Evolutionary conservation across 2,888 invertebrate genomes (phyloP), one percentile per base, ranked within the genome.

Genomic region (Chorisops tibialis): DNA sequence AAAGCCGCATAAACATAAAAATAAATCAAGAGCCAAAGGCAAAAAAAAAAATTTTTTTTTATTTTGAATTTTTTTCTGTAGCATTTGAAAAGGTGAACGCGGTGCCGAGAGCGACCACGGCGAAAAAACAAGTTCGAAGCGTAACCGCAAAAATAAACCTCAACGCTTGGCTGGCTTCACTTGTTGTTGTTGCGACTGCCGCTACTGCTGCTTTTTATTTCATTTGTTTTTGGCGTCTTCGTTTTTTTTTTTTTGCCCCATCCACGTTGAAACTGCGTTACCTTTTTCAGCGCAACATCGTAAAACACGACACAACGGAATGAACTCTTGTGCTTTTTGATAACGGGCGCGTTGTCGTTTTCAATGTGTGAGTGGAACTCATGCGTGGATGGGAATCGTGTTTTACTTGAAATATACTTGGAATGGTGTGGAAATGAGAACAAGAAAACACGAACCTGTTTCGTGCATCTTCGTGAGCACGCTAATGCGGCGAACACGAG

Each of bases 231-330:
- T 41, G 9, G 30, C 41, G 41, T 41, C 16, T 16, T 14, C 14
- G 41, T 41, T 41, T 41, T 41, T 41, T 41, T 11, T 37, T 7
- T 7, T 12, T 37, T 11, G 37, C 37, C 9, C 41, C 6, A 41
- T 16, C 16, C 16, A 30, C 30, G 30, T 30, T 30, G 30, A 9
- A 11, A n/a, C 14, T 14, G 41, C 50, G 14, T 14, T 24, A 35
- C 22, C 12, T 39, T 54, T 39, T 41, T 38, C 52, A 24, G 39
- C 50, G 35, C 39, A 38, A n/a, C n/a, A n/a, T n/a, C n/a, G n/a
- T n/a, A n/a, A n/a, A 38, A 52, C 38, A 14, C 18, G 9, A 5
- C 39, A 39, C 39, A 54, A 22, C 6, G 21, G 12, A 24, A 22
- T 30, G 19, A 30, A 50, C 11, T 37, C 12, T 14, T 39, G 39